Evolutionary conservation across 64 coral and sea anemone species (phyloP), one percentile per base, ranked within the genome.

Genomic region (Actinia equina): DNA sequence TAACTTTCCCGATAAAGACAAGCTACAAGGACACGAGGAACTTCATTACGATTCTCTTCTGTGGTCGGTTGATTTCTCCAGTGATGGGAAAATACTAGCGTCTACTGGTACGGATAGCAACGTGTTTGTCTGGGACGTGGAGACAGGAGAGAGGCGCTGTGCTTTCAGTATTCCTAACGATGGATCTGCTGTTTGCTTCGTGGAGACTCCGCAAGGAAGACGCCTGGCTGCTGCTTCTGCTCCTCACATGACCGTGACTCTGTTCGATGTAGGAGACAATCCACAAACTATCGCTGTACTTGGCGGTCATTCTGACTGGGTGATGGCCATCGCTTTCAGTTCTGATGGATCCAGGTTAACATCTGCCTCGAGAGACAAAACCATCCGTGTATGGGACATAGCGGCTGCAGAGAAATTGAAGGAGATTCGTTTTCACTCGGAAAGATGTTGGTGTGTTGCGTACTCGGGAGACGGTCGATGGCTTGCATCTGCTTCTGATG

Each of bases 401-500:
- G 76, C 37, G 12, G 89, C 89, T 7, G 89, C 89, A 9, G 83
- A 91, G 84, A 91, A 91, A 79, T 51, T 91, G 20, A 83, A 84
- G 26, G 83, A 91, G 49, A 82, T 80, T 18, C 89, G 89, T 13
- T 85, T 91, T 52, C 89, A 91, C 74, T 85, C 89, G 7, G 89
- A 91, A 64, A 77, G 89, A 57, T 91, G 89, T 46, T 91, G 89
- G 89, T 82, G 89, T 44, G 89, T 91, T 20, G 89, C 89, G 17
- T 91, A 91, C 52, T 91, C 89, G 45, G 83, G 84, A 19, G 89
- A 91, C 52, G 89, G 89, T 18, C 84, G 74, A 79, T 91, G 89
- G 89, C 64, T 91, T 49, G 89, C 83, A 9, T 91, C 89, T 44
- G 89, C 89, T 52, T 91, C 89, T 18, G 89, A 91, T 90, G 88